Evolutionary conservation across 1,140 invertebrate species (phyloP).

Genomic region (Bilobella aurantiaca): DNA sequence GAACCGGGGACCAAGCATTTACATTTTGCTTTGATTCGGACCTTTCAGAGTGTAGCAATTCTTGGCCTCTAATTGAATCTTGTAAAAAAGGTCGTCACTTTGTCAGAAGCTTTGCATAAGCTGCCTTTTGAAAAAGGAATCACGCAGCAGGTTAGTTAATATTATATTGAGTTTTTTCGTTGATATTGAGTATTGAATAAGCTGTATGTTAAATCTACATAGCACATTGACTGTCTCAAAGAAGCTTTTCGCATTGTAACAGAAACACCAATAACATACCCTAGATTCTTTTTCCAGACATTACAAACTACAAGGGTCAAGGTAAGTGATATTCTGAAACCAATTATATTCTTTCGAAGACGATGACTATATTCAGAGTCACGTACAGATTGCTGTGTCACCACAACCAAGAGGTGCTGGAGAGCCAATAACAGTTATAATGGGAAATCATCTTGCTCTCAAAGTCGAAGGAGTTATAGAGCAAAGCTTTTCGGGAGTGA

Average conservation of each 20-base stretch:
- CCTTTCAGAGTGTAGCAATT: slow-evolving; percentile 19
- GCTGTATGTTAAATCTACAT: slow-evolving; percentile 8
- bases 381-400: slow-evolving; percentile 59
- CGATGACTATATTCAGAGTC: too few species aligned
- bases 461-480: slow-evolving; percentile 80
- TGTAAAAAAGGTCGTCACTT: slow-evolving; percentile 29
- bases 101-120: slow-evolving; percentile 19
- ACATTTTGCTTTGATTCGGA: slow-evolving; percentile 38
- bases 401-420: slow-evolving; percentile 66
- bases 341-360: too few species aligned
- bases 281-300: slow-evolving; percentile 79
- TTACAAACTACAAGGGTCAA: slow-evolving; percentile 63
- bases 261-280: slow-evolving; percentile 57
- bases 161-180: too few species aligned
- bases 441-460: slow-evolving; percentile 64
- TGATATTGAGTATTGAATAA: background rate
- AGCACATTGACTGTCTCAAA: slow-evolving; percentile 61
- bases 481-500: slow-evolving; percentile 42
- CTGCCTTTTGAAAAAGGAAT: slow-evolving; percentile 7
- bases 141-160: slow-evolving; percentile 11
- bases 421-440: slow-evolving; percentile 62
- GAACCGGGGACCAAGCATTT: slow-evolving; percentile 43
- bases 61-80: slow-evolving; percentile 35
- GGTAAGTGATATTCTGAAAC: too few species aligned
- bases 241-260: slow-evolving; percentile 56